phyloP scores from a whole-genome alignment of 2,797 vertebrate species.

The Hydrocynus forskahlii region DNA sequence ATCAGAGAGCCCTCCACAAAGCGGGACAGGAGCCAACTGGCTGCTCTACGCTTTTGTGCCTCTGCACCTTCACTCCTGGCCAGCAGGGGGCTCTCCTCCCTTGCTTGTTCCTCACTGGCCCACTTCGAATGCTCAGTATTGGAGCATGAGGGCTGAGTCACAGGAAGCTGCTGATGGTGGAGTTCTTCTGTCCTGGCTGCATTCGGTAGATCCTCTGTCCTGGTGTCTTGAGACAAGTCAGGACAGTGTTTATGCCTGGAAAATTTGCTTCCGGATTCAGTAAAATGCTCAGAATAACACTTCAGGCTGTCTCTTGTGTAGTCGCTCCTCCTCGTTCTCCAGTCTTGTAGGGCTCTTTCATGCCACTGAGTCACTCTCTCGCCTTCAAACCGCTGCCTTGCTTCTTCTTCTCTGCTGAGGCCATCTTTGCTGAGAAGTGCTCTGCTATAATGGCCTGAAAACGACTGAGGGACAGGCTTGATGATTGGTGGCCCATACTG shows the following conservation, averaged over 20 bases:
- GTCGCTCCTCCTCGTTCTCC: slow-evolving; percentile 36
- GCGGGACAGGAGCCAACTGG: slow-evolving; percentile 73
- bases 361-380: slow-evolving; percentile 36
- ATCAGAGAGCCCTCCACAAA: slow-evolving; percentile 78
- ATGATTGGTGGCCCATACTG: slow-evolving; percentile 32
- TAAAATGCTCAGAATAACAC: slow-evolving; percentile 13
- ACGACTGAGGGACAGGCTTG: slow-evolving; percentile 39
- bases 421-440: slow-evolving; percentile 26
- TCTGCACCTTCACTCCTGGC: slow-evolving; percentile 34
- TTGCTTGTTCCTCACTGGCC: slow-evolving; percentile 12
- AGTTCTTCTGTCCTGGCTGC: slow-evolving; percentile 6
- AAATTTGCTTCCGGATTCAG: slow-evolving; percentile 10
- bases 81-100: slow-evolving; percentile 47
- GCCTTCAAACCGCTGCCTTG: slow-evolving; percentile 15
- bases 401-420: slow-evolving; percentile 21
- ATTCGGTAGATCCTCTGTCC: slow-evolving; percentile 9
- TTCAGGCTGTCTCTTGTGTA: slow-evolving; percentile 24
- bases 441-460: slow-evolving; percentile 32
- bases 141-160: slow-evolving; percentile 1
- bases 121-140: slow-evolving; percentile 19
- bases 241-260: slow-evolving; percentile 28
- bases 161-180: slow-evolving; percentile 28
- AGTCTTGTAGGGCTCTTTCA: slow-evolving; percentile 8
- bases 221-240: background rate
- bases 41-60: slow-evolving; percentile 17